A percentile compares a stretch with the other conserved stretches of the same genome.
phyloP scores from a whole-genome alignment of 2,797 vertebrate species.

The Sebastes minor region DNA sequence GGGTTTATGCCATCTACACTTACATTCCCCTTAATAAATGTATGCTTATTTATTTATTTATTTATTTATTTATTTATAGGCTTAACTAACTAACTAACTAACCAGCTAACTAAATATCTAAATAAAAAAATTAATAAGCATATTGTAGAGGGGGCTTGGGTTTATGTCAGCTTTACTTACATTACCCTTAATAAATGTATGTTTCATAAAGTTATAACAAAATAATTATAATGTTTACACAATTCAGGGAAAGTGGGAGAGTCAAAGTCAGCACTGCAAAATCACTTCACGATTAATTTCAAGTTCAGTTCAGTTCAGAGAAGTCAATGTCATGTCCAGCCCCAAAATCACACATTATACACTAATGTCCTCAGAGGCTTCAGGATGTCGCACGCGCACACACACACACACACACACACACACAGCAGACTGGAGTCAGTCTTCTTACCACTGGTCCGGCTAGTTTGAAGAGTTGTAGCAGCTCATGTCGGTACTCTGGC shows the following conservation, averaged over 20 bases:
- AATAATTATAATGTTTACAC: neutral
- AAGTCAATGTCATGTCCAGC: no score
- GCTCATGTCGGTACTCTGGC: constrained; percentile 59
- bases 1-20: no score
- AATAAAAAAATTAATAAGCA: neutral
- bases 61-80: no score
- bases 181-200: neutral
- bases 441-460: constrained; percentile 81
- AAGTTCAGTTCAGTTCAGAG: neutral
- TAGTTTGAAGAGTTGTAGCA: constrained; percentile 68
- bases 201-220: neutral
- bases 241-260: neutral
- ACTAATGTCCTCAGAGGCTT: no score
- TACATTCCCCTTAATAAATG: no score
- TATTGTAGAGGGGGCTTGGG: no score
- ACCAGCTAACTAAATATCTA: no score
- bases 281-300: neutral
- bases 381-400: no score
- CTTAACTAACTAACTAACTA: no score
- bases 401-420: no score
- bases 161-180: neutral
- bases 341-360: no score
- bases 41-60: no score
- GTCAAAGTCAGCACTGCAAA: neutral
- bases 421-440: neutral